Conservation (phyloP, 2,888 invertebrate genomes). For the Apodemia mormo region DNA sequence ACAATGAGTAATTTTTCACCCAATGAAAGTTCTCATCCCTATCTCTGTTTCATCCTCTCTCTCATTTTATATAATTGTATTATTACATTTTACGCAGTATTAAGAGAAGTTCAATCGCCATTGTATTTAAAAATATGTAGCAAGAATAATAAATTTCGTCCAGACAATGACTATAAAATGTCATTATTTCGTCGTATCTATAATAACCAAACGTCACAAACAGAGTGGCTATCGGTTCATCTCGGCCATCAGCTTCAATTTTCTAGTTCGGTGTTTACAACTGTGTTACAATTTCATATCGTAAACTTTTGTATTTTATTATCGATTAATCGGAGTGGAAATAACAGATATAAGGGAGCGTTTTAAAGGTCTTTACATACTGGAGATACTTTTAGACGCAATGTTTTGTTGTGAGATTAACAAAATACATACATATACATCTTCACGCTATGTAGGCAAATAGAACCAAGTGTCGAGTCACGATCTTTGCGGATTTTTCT, state of each 20-base stretch:
- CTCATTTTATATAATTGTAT: too few species aligned
- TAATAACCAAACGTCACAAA: slow-evolving; percentile 31
- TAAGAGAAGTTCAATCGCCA: too few species aligned
- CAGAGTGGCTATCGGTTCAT: slow-evolving; percentile 55
- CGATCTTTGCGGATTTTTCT: too few species aligned
- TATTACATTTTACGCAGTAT: too few species aligned
- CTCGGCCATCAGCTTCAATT: slow-evolving; percentile 69
- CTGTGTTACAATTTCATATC: slow-evolving; percentile 75
- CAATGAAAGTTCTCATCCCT: too few species aligned
- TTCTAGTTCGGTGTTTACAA: slow-evolving; percentile 73
- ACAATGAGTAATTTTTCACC: too few species aligned
- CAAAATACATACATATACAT: too few species aligned
- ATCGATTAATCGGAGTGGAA: slow-evolving; percentile 55
- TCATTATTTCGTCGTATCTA: slow-evolving; percentile 44
- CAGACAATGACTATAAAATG: not conserved
- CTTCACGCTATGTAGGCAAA: too few species aligned
- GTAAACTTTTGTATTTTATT: slow-evolving; percentile 71
- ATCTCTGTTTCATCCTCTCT: too few species aligned
- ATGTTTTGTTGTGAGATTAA: too few species aligned
- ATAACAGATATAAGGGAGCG: slow-evolving; percentile 27
- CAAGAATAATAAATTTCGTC: slow-evolving; percentile 7
- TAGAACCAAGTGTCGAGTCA: too few species aligned
- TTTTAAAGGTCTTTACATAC: slow-evolving; percentile 6
- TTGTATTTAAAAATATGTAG: not conserved
- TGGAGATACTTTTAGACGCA: too few species aligned